phyloP scores from a whole-genome alignment of 1,140 invertebrate species.

The Cherax quadricarinatus region DNA sequence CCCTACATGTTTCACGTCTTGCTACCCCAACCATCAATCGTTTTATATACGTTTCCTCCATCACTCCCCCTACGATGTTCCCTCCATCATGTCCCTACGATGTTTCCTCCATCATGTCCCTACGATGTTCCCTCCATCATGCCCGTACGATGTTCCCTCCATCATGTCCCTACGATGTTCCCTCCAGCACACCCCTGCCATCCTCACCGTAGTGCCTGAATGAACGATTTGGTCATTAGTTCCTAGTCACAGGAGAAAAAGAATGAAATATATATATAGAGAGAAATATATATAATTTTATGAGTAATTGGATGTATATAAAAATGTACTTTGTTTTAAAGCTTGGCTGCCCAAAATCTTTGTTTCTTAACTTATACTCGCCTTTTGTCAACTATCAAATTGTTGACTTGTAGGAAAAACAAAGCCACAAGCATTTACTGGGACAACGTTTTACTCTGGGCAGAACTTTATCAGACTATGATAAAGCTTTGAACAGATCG shows the following conservation, averaged over 20 bases:
- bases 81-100: background rate
- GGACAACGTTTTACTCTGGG: too few species aligned
- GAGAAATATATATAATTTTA: constrained; percentile 13
- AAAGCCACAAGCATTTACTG: too few species aligned
- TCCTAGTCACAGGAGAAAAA: constrained; percentile 64
- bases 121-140: background rate
- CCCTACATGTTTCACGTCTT: too few species aligned
- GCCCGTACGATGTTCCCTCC: background rate
- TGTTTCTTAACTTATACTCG: background rate
- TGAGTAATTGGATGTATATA: background rate
- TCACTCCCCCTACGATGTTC: background rate
- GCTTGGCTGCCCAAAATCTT: background rate
- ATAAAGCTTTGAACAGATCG: too few species aligned
- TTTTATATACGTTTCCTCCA: background rate
- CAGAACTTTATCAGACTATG: too few species aligned
- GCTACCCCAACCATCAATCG: too few species aligned
- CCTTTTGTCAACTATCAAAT: too few species aligned
- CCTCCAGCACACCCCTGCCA: background rate
- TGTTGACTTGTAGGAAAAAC: too few species aligned
- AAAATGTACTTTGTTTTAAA: background rate
- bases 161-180: background rate
- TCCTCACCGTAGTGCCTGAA: constrained; percentile 36
- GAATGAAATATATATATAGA: constrained; percentile 17
- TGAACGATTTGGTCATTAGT: constrained; percentile 58
- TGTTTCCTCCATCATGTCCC: background rate